Evolutionary conservation across 2,888 invertebrate species (phyloP).

Genomic region (Cheilosia grossa): DNA sequence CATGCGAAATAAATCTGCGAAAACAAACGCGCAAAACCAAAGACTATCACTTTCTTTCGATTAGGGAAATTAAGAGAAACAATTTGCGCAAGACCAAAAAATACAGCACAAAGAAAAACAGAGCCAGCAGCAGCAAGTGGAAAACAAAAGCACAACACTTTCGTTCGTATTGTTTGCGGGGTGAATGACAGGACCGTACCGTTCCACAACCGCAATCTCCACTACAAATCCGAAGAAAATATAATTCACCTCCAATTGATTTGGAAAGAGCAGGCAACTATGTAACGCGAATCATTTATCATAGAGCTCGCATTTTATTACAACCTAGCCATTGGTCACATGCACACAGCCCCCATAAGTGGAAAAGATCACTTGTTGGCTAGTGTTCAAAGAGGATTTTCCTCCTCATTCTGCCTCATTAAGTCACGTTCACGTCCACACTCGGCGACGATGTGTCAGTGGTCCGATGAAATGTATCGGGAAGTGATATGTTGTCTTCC

Average conservation of each 20-base stretch:
- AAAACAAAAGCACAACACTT: slow-evolving; percentile 45
- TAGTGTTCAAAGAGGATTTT: background rate
- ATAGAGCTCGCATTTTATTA: slow-evolving; percentile 4
- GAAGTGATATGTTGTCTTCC: slow-evolving; percentile 43
- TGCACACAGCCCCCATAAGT: background rate
- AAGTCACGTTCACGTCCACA: slow-evolving; percentile 14
- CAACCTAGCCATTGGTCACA: background rate
- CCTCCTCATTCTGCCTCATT: slow-evolving; percentile 26
- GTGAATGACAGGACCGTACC: slow-evolving; percentile 58
- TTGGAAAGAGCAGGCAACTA: background rate
- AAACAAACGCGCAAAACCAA: background rate
- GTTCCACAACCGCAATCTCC: slow-evolving; percentile 44
- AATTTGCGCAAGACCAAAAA: slow-evolving; percentile 22
- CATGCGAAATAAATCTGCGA: background rate
- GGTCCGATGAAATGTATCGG: slow-evolving; percentile 37
- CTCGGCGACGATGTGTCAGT: slow-evolving; percentile 15
- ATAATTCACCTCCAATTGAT: slow-evolving; percentile 23
- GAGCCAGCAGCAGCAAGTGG: background rate
- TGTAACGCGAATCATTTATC: slow-evolving; percentile 1
- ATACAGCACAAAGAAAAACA: background rate
- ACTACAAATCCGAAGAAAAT: slow-evolving; percentile 15
- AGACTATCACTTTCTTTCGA: slow-evolving; percentile 50
- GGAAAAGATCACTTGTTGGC: slow-evolving; percentile 14
- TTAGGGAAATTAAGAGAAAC: slow-evolving; percentile 56
- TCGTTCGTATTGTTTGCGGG: slow-evolving; percentile 11